Base-by-base conservation (phyloP, 2,797 vertebrate species). In the Ataeniobius toweri region DNA sequence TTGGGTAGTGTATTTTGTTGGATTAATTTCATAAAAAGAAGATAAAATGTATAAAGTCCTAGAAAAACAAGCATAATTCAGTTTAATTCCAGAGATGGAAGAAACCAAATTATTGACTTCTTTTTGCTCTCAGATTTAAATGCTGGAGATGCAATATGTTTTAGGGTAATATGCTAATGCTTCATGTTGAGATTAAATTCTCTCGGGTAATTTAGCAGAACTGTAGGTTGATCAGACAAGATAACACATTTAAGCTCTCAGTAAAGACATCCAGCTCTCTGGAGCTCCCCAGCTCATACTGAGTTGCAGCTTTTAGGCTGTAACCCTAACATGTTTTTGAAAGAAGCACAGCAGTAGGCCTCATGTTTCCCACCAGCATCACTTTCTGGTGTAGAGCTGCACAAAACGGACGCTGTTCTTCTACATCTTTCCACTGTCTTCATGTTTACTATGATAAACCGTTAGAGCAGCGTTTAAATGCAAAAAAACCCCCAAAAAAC, bases 391-490 rank as follows among this genome's bases (percentile, higher is more conserved):
- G 72, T 79, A 55, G 85, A 75, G 53, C 80, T 26, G 58, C 28
- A n/a, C 76, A 70, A 48, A 83, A 46, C 59, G 31, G 81, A 82
- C 79, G 73, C 73, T 71, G 71, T 71, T 80, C 77, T 56, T 41
- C 82, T 46, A 76, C 80, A 36, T 69, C 81, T 81, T 74, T 7
- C 58, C 44, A 41, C 83, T 65, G 76, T 84, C 76, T 89, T 84
- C 56, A 69, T 90, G 86, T 91, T 91, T 80, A 77, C 90, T 88
- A 72, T 90, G 91, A 89, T 91, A 44, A 68, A 85, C 88, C 79
- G 55, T 84, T 88, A 81, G 80, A 85, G 77, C 46, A 65, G 69
- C 18, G 26, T 86, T 89, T 88, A 80, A 67, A 79, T 80, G 76
- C 58, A 39, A 83, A 84, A 82, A 84, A 84, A 53, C 7, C 58